Evolutionary conservation across 2,113 vertebrate genomes (phyloP), one percentile per base, ranked within the genome.

Genomic region (Microtus richardsoni): DNA sequence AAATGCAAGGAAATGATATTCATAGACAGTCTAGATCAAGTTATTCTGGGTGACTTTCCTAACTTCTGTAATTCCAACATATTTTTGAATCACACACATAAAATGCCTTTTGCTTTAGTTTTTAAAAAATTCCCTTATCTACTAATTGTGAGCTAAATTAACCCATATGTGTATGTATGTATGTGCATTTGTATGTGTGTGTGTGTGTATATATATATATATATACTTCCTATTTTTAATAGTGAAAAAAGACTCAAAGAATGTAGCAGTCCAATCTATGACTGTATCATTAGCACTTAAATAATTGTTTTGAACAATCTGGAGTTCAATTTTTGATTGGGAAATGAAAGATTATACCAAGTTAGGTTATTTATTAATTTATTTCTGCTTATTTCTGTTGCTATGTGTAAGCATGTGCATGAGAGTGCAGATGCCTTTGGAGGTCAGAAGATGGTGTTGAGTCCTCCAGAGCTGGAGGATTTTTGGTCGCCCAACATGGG

Each of bases 181-280:
- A 58, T 58, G 54, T 58, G 54, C 17, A 1, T 58, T 58, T 58
- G 54, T 58, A 19, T 58, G 17, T 58, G 14, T 19, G 0, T 58
- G 3, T 54, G 14, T 54, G 0, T 54, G 5, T 58, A 71, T 75
- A 39, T 52, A 74, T 16, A 16, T 54, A 58, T 58, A 64, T 75
- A 39, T 52, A 74, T 16, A 21, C 66, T 82, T 82, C 39, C 12
- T 66, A 47, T 77, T 68, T 36, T 58, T 68, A 39, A 26, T 78
- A 47, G 12, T 91, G 36, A 93, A 89, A 68, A 93, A 68, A 64
- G 64, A 97, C 28, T 21, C 54, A 94, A 89, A 89, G 66, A 66
- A 82, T 41, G 8, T 44, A 30, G 19, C 70, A 44, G 83, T 49
- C 33, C 3, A 19, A n/a, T 39, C 44, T 68, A 3, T 86, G 68